Evolutionary conservation across 2,797 vertebrate genomes (phyloP).

Genomic region (Mycteria americana): DNA sequence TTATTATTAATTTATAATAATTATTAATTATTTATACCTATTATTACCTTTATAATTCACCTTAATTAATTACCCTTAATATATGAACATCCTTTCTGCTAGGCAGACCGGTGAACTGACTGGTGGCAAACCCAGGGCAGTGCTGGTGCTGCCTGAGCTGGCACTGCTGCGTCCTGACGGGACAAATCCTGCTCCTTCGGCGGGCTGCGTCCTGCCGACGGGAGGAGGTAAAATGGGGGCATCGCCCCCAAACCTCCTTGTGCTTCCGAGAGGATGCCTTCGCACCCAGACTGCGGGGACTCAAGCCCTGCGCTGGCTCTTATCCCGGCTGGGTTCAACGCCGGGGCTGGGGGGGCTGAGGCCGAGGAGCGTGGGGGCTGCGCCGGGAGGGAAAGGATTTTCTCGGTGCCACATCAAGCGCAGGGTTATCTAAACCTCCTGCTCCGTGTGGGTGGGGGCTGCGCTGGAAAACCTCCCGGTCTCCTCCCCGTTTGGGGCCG

Average conservation of each 20-base stretch:
- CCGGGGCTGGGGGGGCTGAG: not conserved
- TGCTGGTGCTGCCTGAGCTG: rapidly evolving
- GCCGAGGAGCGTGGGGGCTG: not conserved
- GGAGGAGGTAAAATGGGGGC: not conserved
- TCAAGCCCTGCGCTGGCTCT: not conserved
- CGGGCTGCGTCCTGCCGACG: not conserved
- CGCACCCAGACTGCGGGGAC: too few species aligned
- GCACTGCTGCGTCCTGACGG: not conserved
- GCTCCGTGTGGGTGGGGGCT: not conserved
- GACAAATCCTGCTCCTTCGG: not conserved
- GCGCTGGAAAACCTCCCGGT: rapidly evolving
- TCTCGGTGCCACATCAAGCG: not conserved
- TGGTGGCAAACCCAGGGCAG: not conserved
- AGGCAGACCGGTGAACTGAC: not conserved
- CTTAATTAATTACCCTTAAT: not conserved
- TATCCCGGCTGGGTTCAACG: rapidly evolving
- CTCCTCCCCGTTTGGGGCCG: not conserved
- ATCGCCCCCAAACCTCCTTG: rapidly evolving
- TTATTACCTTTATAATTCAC: not conserved
- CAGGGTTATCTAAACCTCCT: not conserved
- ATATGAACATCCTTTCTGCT: not conserved
- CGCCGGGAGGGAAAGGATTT: not conserved
- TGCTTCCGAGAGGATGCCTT: not conserved
- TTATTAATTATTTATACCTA: too few species aligned
- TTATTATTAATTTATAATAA: too few species aligned